Evolutionary conservation across 2,888 invertebrate genomes (phyloP), one percentile per base, ranked within the genome.

Genomic region (Endotricha flammealis): DNA sequence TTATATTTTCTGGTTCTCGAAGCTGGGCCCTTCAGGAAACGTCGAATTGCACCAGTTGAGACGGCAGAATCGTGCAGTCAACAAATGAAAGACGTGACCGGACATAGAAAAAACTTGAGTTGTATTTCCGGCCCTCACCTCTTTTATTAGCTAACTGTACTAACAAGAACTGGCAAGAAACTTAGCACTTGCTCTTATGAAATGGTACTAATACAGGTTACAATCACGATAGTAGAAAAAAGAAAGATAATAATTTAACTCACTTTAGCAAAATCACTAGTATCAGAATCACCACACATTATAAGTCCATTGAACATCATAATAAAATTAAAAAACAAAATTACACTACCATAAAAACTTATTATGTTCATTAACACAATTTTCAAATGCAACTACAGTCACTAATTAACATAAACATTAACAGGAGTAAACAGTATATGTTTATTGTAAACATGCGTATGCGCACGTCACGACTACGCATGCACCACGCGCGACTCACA

Each of bases 271-370:
- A 69, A 68, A 53, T 81, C 83, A 50, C 82, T 82, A n/a, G 57
- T 61, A 33, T 85, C 85, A 7, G 83, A 83, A 46, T 85, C 85
- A 5, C 66, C 76, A 38, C 67, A 76, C 68, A 75, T 71, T 37
- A 78, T 28, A 4, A 82, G 50, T 1, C 85, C 83, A 46, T 83
- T 83, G 48, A 85, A 83, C 83, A 85, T 83, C 83, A 85, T 83
- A 27, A 23, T 27, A 32, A 33, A 34, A 25, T 29, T 32, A 47
- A 43, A 47, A 43, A 41, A 41, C 35, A 33, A 42, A 12, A 24
- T 11, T 8, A 10, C 12, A 4, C 4, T 8, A 20, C 30, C 11
- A 30, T 17, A 30, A 12, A 5, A 12, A 2, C n/a, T 7, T 25
- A 24, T 12, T 12, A 11, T 7, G 12, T 12, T 24, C n/a, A 32